These are phyloP conservation scores for Myzus persicae DNA, from an alignment of 1,140 invertebrate species.

Conservation along the genomic window DNA sequence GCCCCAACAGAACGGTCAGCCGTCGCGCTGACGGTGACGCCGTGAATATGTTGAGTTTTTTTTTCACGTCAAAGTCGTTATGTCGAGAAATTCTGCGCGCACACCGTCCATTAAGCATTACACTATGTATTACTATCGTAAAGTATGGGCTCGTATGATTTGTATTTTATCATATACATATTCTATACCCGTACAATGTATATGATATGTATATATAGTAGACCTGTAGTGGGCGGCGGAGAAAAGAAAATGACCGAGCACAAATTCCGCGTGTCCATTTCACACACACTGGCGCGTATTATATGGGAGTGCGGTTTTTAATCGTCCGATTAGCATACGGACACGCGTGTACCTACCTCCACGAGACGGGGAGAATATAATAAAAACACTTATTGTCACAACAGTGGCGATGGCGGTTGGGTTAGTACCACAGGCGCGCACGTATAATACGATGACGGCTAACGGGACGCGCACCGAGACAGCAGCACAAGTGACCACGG, in stretches of 20 bases:
- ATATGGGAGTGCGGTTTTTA: background rate
- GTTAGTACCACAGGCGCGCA: too few species aligned
- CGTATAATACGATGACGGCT: background rate
- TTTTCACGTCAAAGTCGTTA: background rate
- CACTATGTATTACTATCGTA: too few species aligned
- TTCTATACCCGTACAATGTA: too few species aligned
- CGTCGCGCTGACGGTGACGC: background rate
- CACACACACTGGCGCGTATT: background rate
- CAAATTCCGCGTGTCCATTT: constrained; percentile 4
- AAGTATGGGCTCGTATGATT: background rate
- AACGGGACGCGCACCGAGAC: background rate
- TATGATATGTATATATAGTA: too few species aligned
- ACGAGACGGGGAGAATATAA: constrained; percentile 9
- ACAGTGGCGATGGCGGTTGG: background rate
- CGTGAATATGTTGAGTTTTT: background rate
- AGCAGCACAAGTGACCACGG: background rate
- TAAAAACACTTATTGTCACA: constrained; percentile 12
- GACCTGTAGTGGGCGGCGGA: background rate
- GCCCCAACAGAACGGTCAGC: background rate
- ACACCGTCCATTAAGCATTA: background rate
- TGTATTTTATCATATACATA: background rate
- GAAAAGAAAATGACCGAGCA: constrained; percentile 4
- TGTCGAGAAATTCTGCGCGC: background rate
- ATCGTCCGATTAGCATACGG: constrained; percentile 38
- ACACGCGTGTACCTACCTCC: background rate